Percentiles rank a stretch among this genome's conserved stretches.
phyloP scores from a whole-genome alignment of 2,113 vertebrate species.

The Apaloderma vittatum region DNA sequence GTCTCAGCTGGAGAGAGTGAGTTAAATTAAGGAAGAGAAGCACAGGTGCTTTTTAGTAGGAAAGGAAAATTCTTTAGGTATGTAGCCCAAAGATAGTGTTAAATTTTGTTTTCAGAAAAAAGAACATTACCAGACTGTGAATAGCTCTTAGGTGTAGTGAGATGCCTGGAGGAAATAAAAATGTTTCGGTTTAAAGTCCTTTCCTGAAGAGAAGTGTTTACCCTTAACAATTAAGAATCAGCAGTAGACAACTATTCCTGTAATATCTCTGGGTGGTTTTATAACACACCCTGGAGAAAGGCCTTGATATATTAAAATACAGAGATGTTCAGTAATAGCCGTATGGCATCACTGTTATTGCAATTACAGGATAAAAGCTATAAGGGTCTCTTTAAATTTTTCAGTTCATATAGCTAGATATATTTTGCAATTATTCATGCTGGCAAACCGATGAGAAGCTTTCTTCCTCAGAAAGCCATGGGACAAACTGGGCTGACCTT shows the following conservation, averaged over 20 bases:
- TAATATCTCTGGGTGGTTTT: conserved; percentile 20
- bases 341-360: neutral
- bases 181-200: conserved; percentile 37
- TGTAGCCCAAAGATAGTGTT: neutral
- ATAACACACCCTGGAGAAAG: neutral
- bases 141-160: conserved; percentile 6
- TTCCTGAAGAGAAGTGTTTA: conserved; percentile 42
- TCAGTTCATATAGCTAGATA: neutral
- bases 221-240: conserved; percentile 33
- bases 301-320: neutral
- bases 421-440: neutral
- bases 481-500: neutral
- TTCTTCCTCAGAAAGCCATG: neutral
- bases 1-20: neutral
- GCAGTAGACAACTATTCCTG: neutral
- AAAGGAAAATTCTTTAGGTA: neutral
- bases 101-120: conserved; percentile 53
- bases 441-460: neutral
- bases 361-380: neutral
- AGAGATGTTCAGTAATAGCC: neutral
- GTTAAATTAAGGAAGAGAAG: neutral
- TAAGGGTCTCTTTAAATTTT: neutral
- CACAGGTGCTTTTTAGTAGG: conserved; percentile 10
- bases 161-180: neutral
- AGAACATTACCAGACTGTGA: conserved; percentile 20